Conservation (phyloP, 2,888 invertebrate genomes). For the Dryobotodes eremita region DNA sequence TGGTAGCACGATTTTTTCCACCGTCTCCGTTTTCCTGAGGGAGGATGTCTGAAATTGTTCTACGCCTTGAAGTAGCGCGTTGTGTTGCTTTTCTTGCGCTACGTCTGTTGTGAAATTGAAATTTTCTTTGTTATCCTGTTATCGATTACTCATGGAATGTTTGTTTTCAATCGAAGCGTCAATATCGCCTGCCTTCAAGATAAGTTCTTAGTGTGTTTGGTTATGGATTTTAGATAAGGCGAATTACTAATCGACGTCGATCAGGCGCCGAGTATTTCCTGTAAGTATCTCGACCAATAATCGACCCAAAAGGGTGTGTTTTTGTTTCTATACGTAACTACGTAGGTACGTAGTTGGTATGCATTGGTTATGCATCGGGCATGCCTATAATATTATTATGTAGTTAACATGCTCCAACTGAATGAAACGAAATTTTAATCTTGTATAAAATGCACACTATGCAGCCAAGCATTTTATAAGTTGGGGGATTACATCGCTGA, state of each 20-base stretch:
- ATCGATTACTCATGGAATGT: slow-evolving; percentile 49
- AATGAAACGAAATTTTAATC: too few relatives aligned
- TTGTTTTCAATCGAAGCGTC: slow-evolving; percentile 49
- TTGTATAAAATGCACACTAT: too few relatives aligned
- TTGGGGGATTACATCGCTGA: too few relatives aligned
- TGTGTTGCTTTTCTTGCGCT: slow-evolving; percentile 94
- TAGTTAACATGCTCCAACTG: too few relatives aligned
- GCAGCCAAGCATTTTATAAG: too few relatives aligned
- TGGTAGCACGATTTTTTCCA: slow-evolving; percentile 96
- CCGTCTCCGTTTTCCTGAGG: slow-evolving; percentile 94
- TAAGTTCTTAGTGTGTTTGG: slow-evolving; percentile 30
- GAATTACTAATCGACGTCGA: slow-evolving; percentile 32
- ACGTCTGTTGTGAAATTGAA: slow-evolving; percentile 90
- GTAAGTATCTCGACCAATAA: neutral
- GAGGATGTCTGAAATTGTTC: slow-evolving; percentile 94
- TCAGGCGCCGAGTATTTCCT: slow-evolving; percentile 5
- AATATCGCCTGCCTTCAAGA: slow-evolving; percentile 25
- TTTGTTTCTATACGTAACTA: neutral
- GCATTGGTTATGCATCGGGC: neutral
- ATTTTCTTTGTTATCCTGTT: slow-evolving; percentile 58
- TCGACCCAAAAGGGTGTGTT: neutral
- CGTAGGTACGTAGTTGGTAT: too few relatives aligned
- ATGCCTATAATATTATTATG: too few relatives aligned
- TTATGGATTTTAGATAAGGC: slow-evolving; percentile 40
- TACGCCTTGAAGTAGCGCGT: slow-evolving; percentile 94